Base-by-base conservation (phyloP, 1,140 invertebrate genomes). In the Trypoxylus dichotomus region DNA sequence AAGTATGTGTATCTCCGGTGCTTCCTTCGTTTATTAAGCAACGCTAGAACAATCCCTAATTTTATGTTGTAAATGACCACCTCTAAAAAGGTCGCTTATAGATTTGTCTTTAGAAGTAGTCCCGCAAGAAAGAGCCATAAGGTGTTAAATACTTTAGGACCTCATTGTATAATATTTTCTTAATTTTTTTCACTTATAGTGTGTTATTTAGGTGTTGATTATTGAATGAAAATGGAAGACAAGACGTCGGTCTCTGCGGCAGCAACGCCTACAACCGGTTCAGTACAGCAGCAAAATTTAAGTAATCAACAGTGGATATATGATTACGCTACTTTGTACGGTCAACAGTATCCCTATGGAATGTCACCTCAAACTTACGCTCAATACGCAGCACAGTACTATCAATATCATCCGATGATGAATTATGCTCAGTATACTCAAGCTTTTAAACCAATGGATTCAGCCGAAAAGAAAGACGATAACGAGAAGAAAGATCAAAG, bases 271-370 rank as follows among this genome's bases (percentile, higher is more conserved):
- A 43, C 74, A 75, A 75, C 74, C 1, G 7, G 19, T 21, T n/a
- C 74, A 29, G 41, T 47, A 6, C 41, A 47, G 19, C 41, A 43
- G n/a, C 43, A 43, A 54, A 25, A 6, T 24, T 11, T 54, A 15
- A 42, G 13, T 42, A 75, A 41, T 47, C 72, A 78, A 11, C 72
- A 78, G 37, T 78, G 77, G 77, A 78, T 78, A 74, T 78, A 78
- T 41, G 68, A 41, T 41, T 60, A 74, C 29, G 74, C 74, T 47
- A 54, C 68, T 21, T 76, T 78, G 77, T 78, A 78, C 63, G 63
- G 74, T 8, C 77, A 78, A 29, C 77, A 78, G 25, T 78, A 76
- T 73, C 74, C 74, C 0, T 76, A 75, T 27, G 74, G 63, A 29
- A 58, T 74, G 29, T 11, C 42, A 2, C 75, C 75, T 13, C 77